Base-by-base conservation (phyloP, 2,113 vertebrate genomes). In the Loxodonta africana region DNA sequence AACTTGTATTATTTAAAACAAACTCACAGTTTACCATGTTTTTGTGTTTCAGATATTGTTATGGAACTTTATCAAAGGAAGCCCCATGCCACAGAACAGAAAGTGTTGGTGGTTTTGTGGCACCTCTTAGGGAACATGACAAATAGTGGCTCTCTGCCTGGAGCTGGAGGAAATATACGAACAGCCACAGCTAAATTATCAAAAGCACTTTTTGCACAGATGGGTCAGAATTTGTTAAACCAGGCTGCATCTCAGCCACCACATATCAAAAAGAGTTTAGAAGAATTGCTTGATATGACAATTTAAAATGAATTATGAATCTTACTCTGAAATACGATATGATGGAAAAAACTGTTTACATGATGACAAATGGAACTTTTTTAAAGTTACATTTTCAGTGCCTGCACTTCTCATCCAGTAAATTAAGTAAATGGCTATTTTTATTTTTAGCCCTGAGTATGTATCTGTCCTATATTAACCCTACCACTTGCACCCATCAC, bases 21-120 rank as follows among this genome's bases (percentile, higher is more conserved):
- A 1, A 48, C 33, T 96, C 8, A 84, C 33, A 71, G 11, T 69
- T 92, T 69, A 21, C 30, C 11, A 25, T 84, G 23, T 88, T 71
- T 96, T 92, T 97, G 8, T 85, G n/a, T 95, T 96, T 87, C 98
- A 99, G 99, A 99, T 88, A 98, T 99, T 1, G 99, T 99, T 51
- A 98, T 28, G 3, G 99, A 99, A 92, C 97, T 99, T 18, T 99
- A 99, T 95, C 99, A 99, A 4, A 99, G 99, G 94, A 99, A 99
- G 96, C 99, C 99, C 57, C 99, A 99, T 33, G 98, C 99, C 73
- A 99, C 99, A 93, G 99, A 99, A 98, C 99, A 99, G 96, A 99
- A 99, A 95, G 99, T 98, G 14, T 97, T 99, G 18, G 99, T 98
- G 15, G 98, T 99, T 94, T 98, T 99, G 26, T 99, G 99, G 99